Base-by-base conservation (phyloP, 2,113 vertebrate species). In the Physeter macrocephalus region DNA sequence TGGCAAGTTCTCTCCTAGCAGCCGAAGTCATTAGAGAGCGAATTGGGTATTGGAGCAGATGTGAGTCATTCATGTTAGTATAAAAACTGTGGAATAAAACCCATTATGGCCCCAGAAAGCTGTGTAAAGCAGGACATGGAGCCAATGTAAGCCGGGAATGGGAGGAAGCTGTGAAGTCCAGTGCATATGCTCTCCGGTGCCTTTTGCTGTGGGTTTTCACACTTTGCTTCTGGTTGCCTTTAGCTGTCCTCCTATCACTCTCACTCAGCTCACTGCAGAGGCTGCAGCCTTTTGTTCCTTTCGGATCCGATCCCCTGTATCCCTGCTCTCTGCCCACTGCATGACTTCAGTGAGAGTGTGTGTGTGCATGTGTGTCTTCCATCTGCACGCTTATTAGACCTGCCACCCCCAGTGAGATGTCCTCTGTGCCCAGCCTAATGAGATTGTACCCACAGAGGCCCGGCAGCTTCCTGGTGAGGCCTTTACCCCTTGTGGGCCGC, bases 1-100 rank as follows among this genome's bases (percentile, higher is more conserved):
- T 96, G 92, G 90, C 91, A 96, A 97, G 77, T 74, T 95, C 93
- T 97, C 67, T 78, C 88, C 90, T 97, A 74, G 66, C 96, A 96
- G 95, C 97, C 39, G 5, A 88, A 98, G 97, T 97, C 97, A 97
- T 98, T 97, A 97, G 83, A 95, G 97, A 98, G 97, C 94, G 98
- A 98, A 98, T 98, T 95, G 97, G 97, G 89, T 97, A 95, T 91
- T 57, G 96, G 95, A 99, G 95, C 98, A 98, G 98, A 98, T 99
- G 98, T 85, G 98, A 98, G 98, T 98, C 98, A 98, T 98, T 98
- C 93, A 14, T 92, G 94, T 97, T 98, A 90, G 95, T 96, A 96
- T 77, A 96, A 98, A 98, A 98, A 98, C 98, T 96, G 97, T 46
- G 89, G 98, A 98, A 98, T 87, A 95, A 98, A 97, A 95, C 52